Evolutionary conservation across 2,888 invertebrate genomes (phyloP), one percentile per base, ranked within the genome.

Genomic region (Chalcis sispes): DNA sequence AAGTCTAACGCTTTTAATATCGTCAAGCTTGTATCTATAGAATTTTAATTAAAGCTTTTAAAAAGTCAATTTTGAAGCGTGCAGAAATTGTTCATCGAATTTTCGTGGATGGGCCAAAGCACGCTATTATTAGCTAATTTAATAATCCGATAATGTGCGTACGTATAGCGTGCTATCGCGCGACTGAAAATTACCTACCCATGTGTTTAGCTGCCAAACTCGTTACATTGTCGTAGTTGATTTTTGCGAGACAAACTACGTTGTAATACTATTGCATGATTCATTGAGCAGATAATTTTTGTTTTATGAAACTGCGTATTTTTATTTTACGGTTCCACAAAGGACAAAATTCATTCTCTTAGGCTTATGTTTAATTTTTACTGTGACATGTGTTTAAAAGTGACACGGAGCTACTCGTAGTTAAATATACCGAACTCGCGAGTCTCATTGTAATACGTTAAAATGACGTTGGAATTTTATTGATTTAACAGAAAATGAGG

Each of bases 91-190:
- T 32, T n/a, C 29, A 70, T 70, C 50, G 59, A 50, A 29, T 48
- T 69, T 58, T 48, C 56, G 23, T n/a, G 50, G 64, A 42, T 64
- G 56, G 56, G 61, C 61, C 52, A 20, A 36, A 3, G 42, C 54
- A 8, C 32, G 20, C 20, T 27, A 20, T 13, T 40, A 25, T 72
- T 52, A 36, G 62, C 29, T 64, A 48, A 46, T 58, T 69, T 64
- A 69, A 69, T 69, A 75, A 75, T 64, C 64, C 48, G 48, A 69
- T 69, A 75, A 75, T 64, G 72, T 64, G 64, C 54, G 27, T 23
- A 36, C 23, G 23, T 20, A 18, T 48, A 48, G 56, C 48, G 50
- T 2, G 13, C 54, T 62, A 42, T 64, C 18, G 27, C 1, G 5
- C n/a, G 15, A 7, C 27, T 50, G 20, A 66, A 65, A 66, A 42